Conservation (phyloP, 2,888 invertebrate species). For the Aelia acuminata region DNA sequence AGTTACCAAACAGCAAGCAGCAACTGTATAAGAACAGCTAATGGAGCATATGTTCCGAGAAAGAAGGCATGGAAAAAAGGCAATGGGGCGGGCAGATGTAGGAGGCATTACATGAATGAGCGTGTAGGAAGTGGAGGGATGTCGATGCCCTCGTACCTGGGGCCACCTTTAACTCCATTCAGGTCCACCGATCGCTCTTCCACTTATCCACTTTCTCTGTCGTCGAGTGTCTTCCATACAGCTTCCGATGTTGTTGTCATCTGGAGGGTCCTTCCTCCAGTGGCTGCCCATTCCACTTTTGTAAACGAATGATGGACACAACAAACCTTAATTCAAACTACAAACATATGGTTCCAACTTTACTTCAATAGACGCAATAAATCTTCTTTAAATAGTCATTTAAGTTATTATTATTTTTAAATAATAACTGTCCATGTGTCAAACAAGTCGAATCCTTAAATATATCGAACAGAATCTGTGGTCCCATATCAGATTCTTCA, state of each 20-base stretch:
- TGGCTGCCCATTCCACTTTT: not conserved
- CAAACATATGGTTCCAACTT: not conserved
- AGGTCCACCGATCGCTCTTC: slow-evolving; percentile 18
- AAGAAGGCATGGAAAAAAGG: slow-evolving; percentile 42
- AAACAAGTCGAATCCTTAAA: no score
- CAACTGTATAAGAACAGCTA: slow-evolving; percentile 10
- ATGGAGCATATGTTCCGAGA: slow-evolving; percentile 38
- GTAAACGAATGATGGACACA: not conserved
- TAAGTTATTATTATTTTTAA: no score
- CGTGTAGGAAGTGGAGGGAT: slow-evolving; percentile 37
- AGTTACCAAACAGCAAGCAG: slow-evolving; percentile 8
- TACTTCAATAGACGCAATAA: not conserved
- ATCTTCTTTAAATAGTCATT: not conserved
- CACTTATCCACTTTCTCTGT: slow-evolving; percentile 34
- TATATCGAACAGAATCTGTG: no score
- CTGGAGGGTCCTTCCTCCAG: not conserved
- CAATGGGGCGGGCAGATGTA: slow-evolving; percentile 42
- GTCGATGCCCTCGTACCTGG: slow-evolving; percentile 40
- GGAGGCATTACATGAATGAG: slow-evolving; percentile 41
- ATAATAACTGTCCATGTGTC: no score
- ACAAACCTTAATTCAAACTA: not conserved
- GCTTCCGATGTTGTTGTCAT: slow-evolving; percentile 29
- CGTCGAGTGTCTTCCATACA: slow-evolving; percentile 28
- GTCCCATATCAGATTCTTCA: no score
- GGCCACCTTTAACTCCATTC: slow-evolving; percentile 34